These are phyloP conservation scores for Buathra laborator DNA, from an alignment of 2,888 invertebrate genomes.

Conservation along the genomic window DNA sequence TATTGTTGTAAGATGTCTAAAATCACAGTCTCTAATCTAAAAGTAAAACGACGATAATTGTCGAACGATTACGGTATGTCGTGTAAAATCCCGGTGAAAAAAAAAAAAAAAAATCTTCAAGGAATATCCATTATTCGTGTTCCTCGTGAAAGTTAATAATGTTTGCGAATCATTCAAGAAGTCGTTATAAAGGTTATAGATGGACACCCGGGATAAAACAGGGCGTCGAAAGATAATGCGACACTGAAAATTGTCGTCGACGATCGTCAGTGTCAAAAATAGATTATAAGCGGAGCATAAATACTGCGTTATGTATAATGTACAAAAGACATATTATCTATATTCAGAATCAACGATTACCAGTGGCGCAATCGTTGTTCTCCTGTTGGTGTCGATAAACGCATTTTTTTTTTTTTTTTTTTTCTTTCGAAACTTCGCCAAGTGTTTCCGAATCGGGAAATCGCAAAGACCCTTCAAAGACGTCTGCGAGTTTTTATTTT, in stretches of 20 bases:
- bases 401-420: neutral
- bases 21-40: constrained; percentile 50
- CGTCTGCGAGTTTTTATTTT: constrained; percentile 45
- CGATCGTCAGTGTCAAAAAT: constrained; percentile 40
- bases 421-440: constrained; percentile 46
- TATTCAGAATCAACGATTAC: constrained; percentile 29
- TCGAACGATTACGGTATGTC: constrained; percentile 27
- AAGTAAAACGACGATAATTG: constrained; percentile 35
- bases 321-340: constrained; percentile 57
- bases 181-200: constrained; percentile 7
- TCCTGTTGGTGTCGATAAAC: constrained; percentile 29
- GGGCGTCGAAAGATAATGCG: constrained; percentile 9
- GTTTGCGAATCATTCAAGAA: constrained; percentile 29
- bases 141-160: constrained; percentile 44
- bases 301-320: constrained; percentile 55
- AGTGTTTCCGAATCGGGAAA: constrained; percentile 2
- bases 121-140: constrained; percentile 30
- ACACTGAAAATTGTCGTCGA: constrained; percentile 29
- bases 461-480: neutral
- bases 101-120: neutral
- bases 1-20: constrained; percentile 65
- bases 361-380: constrained; percentile 32
- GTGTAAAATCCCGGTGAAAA: constrained; percentile 16
- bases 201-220: neutral
- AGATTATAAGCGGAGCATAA: constrained; percentile 37